A percentile compares a stretch with the other conserved stretches of the same genome.
Conservation (phyloP, 2,113 vertebrate genomes). For the Lasiurus cinereus region DNA sequence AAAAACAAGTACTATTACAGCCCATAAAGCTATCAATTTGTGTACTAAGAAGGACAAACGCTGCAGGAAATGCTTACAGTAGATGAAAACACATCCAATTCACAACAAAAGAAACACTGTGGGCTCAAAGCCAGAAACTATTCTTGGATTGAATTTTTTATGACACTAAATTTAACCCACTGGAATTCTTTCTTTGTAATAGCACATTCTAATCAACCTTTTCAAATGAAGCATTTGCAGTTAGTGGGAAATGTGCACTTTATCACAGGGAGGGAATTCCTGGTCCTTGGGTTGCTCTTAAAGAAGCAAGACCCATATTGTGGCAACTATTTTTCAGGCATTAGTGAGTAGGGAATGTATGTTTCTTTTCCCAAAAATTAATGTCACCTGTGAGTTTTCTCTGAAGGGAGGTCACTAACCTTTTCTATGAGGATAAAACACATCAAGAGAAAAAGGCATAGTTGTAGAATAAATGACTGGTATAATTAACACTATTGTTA, state of each 20-base stretch:
- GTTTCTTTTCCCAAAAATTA: background rate
- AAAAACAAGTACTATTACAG: background rate
- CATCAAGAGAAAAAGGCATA: background rate
- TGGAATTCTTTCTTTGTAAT: constrained; percentile 62
- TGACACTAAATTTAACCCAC: constrained; percentile 67
- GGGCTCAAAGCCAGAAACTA: constrained; percentile 61
- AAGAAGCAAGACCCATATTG: background rate
- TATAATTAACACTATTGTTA: constrained; percentile 55
- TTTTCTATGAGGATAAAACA: constrained; percentile 20
- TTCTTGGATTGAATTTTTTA: constrained; percentile 52
- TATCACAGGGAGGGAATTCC: background rate
- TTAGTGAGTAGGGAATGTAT: background rate
- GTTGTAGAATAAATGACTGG: constrained; percentile 33
- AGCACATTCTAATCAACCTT: constrained; percentile 59
- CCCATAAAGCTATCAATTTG: background rate
- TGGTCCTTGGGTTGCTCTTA: background rate
- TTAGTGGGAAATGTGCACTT: constrained; percentile 57
- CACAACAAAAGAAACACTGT: constrained; percentile 18
- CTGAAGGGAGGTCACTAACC: background rate
- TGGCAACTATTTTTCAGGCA: background rate
- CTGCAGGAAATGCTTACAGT: background rate
- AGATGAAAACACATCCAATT: constrained; percentile 27
- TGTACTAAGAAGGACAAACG: constrained; percentile 18
- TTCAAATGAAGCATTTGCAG: constrained; percentile 66
- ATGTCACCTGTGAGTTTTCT: background rate